Conservation (phyloP, 2,888 invertebrate genomes). For the Andrena chrysosceles region DNA sequence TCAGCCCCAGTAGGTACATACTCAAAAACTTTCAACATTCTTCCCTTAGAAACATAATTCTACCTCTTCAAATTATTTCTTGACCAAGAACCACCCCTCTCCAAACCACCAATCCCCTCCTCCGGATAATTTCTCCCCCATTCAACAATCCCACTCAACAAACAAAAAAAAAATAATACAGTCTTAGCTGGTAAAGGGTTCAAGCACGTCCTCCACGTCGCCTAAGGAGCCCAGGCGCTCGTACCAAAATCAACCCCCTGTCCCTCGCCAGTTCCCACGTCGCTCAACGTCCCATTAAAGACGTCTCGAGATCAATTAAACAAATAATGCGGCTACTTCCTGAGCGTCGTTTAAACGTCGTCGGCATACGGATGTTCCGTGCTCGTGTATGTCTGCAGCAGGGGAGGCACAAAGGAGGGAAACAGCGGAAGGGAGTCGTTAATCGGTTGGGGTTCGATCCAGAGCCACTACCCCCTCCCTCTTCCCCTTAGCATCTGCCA, state of each 20-base stretch:
- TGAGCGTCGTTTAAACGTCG: conserved; percentile 37
- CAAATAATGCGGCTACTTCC: conserved; percentile 39
- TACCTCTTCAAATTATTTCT: too few species aligned
- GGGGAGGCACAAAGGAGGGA: conserved; percentile 18
- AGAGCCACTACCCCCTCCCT: neutral
- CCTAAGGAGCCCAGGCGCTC: neutral
- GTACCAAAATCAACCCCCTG: conserved; percentile 2
- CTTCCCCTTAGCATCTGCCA: conserved; percentile 53
- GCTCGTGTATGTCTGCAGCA: conserved; percentile 1
- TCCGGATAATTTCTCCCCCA: neutral
- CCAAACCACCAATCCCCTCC: neutral
- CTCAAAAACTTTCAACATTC: too few species aligned
- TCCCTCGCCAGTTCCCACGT: conserved; percentile 41
- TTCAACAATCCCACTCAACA: neutral
- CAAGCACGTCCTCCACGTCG: conserved; percentile 9
- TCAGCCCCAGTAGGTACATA: too few species aligned
- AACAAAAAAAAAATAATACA: conserved; percentile 9
- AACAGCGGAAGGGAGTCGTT: conserved; percentile 51
- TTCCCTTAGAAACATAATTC: too few species aligned
- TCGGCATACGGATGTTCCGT: conserved; percentile 17
- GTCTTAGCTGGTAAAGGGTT: neutral
- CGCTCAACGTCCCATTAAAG: conserved; percentile 16
- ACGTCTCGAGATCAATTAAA: conserved; percentile 51
- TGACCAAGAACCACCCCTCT: too few species aligned
- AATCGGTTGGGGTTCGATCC: conserved; percentile 64